Percentiles rank a stretch among this genome's conserved stretches.
These are phyloP conservation scores for Rhynchomys soricoides DNA, from an alignment of 2,113 vertebrate species.

Conservation along the genomic window DNA sequence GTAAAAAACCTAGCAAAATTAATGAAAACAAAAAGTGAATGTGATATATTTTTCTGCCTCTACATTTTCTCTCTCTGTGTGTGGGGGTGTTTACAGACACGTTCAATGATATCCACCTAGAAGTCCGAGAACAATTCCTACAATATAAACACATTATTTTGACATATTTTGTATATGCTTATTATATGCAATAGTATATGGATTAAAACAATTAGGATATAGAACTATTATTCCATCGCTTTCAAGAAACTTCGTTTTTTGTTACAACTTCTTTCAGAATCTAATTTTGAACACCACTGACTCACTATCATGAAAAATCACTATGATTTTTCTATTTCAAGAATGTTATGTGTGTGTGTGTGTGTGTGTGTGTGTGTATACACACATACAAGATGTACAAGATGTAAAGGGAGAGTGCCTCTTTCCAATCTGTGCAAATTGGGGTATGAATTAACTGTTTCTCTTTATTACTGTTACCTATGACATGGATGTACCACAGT, in stretches of 20 bases:
- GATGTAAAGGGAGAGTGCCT: neutral
- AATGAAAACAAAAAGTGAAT: constrained; percentile 30
- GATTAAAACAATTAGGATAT: constrained; percentile 1
- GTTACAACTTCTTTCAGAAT: neutral
- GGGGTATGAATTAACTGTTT: neutral
- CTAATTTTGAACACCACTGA: neutral
- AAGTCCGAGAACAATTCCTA: neutral
- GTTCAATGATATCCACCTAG: neutral
- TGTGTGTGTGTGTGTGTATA: too few relatives aligned
- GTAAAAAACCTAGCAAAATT: neutral
- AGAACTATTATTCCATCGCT: neutral
- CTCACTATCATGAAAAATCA: too few relatives aligned
- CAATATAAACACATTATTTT: constrained; percentile 7
- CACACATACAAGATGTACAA: neutral
- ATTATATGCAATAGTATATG: neutral
- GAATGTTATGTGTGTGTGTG: neutral
- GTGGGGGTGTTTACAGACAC: neutral
- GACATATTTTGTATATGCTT: neutral
- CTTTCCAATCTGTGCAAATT: neutral
- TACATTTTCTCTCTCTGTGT: neutral
- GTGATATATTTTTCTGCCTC: neutral
- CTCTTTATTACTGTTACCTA: neutral
- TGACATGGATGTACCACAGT: neutral
- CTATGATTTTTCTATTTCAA: constrained; percentile 38
- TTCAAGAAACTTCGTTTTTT: neutral